phyloP scores from a whole-genome alignment of 1,140 invertebrate species.

The Drosophila biarmipes region DNA sequence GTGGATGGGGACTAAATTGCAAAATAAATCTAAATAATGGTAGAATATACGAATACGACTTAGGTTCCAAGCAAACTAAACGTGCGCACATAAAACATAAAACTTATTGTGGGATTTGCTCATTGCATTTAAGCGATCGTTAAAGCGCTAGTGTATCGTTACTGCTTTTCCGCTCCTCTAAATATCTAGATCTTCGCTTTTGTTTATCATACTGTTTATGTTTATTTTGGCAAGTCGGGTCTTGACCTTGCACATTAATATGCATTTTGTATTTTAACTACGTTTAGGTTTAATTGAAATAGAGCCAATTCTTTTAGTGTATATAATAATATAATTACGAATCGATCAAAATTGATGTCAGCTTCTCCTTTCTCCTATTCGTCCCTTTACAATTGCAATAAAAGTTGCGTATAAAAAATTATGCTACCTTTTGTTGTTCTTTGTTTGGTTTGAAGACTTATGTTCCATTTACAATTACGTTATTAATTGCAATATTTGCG shows the following conservation, averaged over 20 bases:
- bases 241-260: conserved; percentile 49
- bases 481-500: conserved; percentile 67
- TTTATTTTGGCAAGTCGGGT: conserved; percentile 49
- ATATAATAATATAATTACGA: conserved; percentile 46
- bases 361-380: conserved; percentile 24
- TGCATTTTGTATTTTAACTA: conserved; percentile 70
- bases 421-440: conserved; percentile 65
- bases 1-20: conserved; percentile 50
- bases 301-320: conserved; percentile 71
- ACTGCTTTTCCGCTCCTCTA: conserved; percentile 1
- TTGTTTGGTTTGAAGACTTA: conserved; percentile 55
- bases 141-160: conserved; percentile 18
- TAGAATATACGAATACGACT: conserved; percentile 63
- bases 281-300: conserved; percentile 74
- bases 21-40: conserved; percentile 55
- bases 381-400: conserved; percentile 75
- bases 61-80: conserved; percentile 54
- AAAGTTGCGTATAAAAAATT: conserved; percentile 81
- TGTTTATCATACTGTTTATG: conserved; percentile 50
- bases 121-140: conserved; percentile 29
- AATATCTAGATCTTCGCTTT: conserved; percentile 29
- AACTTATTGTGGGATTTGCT: conserved; percentile 49
- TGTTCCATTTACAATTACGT: conserved; percentile 58
- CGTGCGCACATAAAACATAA: conserved; percentile 37
- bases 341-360: conserved; percentile 57